phyloP scores from a whole-genome alignment of 2,113 vertebrate species.

The Sorex araneus region DNA sequence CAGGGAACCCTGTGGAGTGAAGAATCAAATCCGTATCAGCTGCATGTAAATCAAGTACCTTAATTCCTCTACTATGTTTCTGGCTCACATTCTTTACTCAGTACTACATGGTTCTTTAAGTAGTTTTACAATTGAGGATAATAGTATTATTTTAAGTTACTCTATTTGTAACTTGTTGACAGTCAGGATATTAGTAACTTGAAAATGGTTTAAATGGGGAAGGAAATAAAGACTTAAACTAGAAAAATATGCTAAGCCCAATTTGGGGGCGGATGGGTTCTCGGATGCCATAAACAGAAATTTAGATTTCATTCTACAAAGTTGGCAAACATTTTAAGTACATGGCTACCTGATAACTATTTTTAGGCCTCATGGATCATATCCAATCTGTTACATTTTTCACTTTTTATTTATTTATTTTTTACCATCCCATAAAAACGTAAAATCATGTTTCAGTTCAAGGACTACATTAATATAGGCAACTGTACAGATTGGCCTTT shows the following conservation, averaged over 20 bases:
- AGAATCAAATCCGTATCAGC: no score
- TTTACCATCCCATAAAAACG: slow-evolving; percentile 29
- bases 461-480: background rate
- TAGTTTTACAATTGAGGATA: background rate
- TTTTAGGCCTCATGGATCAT: slow-evolving; percentile 14
- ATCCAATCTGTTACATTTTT: slow-evolving; percentile 1
- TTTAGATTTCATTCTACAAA: background rate
- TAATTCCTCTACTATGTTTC: no score
- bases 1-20: no score
- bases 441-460: slow-evolving; percentile 16
- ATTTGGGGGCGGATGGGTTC: no score
- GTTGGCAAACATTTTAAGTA: background rate
- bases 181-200: background rate
- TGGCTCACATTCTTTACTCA: background rate
- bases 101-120: background rate
- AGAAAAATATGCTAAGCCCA: background rate
- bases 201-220: fast-evolving
- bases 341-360: background rate
- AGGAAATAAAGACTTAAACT: background rate
- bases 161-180: no score
- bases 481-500: background rate
- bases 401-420: slow-evolving; percentile 32
- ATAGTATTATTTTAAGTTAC: background rate
- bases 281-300: background rate
- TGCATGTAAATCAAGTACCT: no score